A percentile compares a stretch with the other conserved stretches of the same genome.
Evolutionary conservation across 2,888 invertebrate genomes (phyloP).

Genomic region (Drosophila paramelanica): DNA sequence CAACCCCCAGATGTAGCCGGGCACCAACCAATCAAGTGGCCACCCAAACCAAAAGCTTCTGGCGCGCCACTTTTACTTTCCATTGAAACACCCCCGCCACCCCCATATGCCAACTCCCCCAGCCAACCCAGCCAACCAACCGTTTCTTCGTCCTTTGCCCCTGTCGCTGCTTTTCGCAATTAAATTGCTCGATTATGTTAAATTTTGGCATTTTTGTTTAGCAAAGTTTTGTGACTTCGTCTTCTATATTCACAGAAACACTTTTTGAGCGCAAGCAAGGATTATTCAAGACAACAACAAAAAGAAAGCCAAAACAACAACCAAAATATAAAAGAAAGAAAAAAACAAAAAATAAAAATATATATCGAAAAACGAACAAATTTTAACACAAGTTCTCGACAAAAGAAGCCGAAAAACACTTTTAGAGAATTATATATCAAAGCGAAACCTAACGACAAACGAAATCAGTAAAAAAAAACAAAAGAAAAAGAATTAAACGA

Average conservation of each 20-base stretch:
- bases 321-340: conserved; percentile 22
- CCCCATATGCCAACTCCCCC: not conserved
- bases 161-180: conserved; percentile 26
- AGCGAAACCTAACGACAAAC: conserved; percentile 41
- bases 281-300: conserved; percentile 71
- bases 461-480: conserved; percentile 37
- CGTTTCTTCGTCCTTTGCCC: not conserved
- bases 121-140: not conserved
- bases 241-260: conserved; percentile 80
- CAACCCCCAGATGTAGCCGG: conserved; percentile 60
- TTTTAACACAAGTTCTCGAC: conserved; percentile 57
- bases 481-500: conserved; percentile 31
- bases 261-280: conserved; percentile 83
- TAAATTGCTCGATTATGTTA: conserved; percentile 36
- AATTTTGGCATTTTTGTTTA: conserved; percentile 31
- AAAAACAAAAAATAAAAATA: conserved; percentile 39
- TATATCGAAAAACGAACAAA: conserved; percentile 52
- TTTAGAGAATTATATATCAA: conserved; percentile 65
- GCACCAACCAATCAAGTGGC: conserved; percentile 78
- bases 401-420: conserved; percentile 55
- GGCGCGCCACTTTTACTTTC: conserved; percentile 77
- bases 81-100: conserved; percentile 46
- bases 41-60: conserved; percentile 75
- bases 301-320: conserved; percentile 43
- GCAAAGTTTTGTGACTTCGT: conserved; percentile 45